Base-by-base conservation (phyloP, 2,888 invertebrate species). In the Lycaena phlaeas region DNA sequence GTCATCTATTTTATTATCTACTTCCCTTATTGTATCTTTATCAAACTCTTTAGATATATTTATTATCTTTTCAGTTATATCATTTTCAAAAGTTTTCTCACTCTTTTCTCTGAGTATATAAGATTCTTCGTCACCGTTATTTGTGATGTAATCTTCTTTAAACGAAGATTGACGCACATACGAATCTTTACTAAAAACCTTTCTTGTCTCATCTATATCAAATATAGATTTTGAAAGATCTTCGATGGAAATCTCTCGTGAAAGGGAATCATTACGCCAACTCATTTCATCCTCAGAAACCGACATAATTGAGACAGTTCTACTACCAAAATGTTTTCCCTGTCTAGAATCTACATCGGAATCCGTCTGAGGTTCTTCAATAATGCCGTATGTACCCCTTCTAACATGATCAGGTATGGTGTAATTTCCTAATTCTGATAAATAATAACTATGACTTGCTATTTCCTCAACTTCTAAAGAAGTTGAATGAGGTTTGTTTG, bases 291-390 rank as follows among this genome's bases (percentile, higher is more conserved):
- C 89, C 62, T 89, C 89, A 1, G 89, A 89, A 18, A 89, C 72
- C 1, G 90, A 89, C 45, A 87, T 85, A n/a, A 90, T 90, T 1
- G 90, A 90, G n/a, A 89, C 66, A 2, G 87, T 86, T 50, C 89
- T 79, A 53, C 84, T 86, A 0, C 71, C 61, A 4, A 55, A 49
- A 3, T 72, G 61, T 46, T 56, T 74, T 2, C 62, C 61, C 46
- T 57, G 66, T 61, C 57, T 68, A 29, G 59, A 77, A 59, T 56
- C 78, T 45, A 63, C 87, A 67, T 86, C 86, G 2, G 86, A 86
- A 54, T 86, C 86, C 22, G 78, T 75, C 36, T 68, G 68, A 2
- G 87, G 86, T 52, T 86, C 86, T 51, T 86, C 85, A 39, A 87
- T 81, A 7, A 82, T 76, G 22, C 85, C 84, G 46, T 84, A 78